Percentiles rank a stretch among this genome's conserved stretches.
Conservation (phyloP, 2,797 vertebrate species). For the Myotis daubentonii region DNA sequence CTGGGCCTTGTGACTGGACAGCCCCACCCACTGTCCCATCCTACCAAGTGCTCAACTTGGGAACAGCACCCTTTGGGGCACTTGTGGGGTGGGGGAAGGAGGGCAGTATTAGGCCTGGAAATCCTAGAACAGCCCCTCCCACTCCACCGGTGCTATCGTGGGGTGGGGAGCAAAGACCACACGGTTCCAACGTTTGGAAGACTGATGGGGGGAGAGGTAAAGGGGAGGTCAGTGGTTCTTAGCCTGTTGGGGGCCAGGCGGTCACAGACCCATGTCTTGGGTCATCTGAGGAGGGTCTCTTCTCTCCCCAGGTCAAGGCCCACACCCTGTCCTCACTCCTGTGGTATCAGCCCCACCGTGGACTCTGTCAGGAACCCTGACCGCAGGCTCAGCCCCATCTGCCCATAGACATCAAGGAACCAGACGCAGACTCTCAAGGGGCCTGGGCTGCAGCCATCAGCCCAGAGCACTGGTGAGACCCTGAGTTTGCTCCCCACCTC, state of each 20-base stretch:
- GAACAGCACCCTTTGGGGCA: not conserved
- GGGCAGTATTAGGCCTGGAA: not conserved
- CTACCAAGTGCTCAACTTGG: not conserved
- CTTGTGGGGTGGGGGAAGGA: rapidly evolving
- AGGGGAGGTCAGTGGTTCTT: too few species aligned
- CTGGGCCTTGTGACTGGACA: not conserved
- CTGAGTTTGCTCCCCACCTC: not conserved
- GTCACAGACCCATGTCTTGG: rapidly evolving
- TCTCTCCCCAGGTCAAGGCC: not conserved
- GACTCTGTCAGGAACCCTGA: not conserved
- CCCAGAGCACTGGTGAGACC: not conserved
- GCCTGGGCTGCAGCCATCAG: not conserved
- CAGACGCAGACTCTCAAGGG: not conserved
- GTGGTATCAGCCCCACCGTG: rapidly evolving
- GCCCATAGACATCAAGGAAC: not conserved
- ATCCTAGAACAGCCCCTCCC: not conserved
- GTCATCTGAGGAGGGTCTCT: not conserved
- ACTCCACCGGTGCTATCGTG: not conserved
- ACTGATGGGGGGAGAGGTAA: not conserved
- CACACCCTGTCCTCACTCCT: not conserved
- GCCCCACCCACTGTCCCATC: not conserved
- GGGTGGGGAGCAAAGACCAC: not conserved
- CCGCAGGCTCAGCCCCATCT: rapidly evolving
- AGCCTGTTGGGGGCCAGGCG: not conserved
- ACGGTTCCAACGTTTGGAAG: not conserved